A percentile compares a stretch with the other conserved stretches of the same genome.
phyloP scores from a whole-genome alignment of 2,113 vertebrate genomes.

The Periophthalmodon schlosseri region DNA sequence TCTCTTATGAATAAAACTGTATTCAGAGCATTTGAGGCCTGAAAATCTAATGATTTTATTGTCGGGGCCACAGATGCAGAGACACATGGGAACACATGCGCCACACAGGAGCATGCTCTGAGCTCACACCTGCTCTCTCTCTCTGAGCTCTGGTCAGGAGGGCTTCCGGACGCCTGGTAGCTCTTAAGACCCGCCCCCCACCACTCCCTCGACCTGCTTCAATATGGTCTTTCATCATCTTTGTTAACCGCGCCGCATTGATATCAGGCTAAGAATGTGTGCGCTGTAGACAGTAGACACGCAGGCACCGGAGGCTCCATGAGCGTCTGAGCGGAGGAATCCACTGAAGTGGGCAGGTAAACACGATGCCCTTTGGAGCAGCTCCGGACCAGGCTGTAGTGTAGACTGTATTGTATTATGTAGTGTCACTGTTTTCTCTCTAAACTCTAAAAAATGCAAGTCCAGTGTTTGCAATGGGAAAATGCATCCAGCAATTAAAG shows the following conservation, averaged over 20 bases:
- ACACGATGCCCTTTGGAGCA: conserved; percentile 63
- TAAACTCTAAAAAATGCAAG: neutral
- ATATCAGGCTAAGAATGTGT: conserved; percentile 72
- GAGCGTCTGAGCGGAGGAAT: conserved; percentile 65
- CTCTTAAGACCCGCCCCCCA: neutral
- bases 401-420: neutral
- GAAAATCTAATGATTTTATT: conserved; percentile 45
- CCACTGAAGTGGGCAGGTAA: conserved; percentile 67
- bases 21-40: neutral
- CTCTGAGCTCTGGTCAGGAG: conserved; percentile 40
- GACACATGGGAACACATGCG: conserved; percentile 23
- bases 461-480: neutral
- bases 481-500: neutral
- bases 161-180: conserved; percentile 33
- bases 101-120: conserved; percentile 38
- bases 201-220: conserved; percentile 29
- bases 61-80: conserved; percentile 42
- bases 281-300: conserved; percentile 64
- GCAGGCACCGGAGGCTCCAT: conserved; percentile 65
- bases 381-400: conserved; percentile 10
- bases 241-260: conserved; percentile 55
- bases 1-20: neutral
- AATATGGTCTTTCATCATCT: conserved; percentile 70
- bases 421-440: neutral
- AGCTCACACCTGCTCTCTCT: conserved; percentile 55